Percentiles rank a stretch among this genome's conserved stretches.
Conservation (phyloP, 2,113 vertebrate species). For the Asarcornis scutulata region DNA sequence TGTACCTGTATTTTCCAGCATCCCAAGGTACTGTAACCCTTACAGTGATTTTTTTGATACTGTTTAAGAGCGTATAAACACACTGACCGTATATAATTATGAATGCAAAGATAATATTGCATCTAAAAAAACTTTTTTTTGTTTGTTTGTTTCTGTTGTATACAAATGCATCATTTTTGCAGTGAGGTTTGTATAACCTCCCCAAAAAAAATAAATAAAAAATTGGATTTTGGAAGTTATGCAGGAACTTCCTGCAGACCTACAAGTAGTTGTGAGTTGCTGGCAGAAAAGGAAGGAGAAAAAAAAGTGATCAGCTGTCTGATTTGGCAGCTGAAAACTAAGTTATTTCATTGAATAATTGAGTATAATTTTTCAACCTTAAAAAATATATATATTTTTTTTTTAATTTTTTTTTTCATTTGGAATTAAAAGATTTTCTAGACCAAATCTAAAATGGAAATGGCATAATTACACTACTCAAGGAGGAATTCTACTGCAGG, state of each 20-base stretch:
- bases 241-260: neutral
- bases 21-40: neutral
- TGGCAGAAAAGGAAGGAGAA: neutral
- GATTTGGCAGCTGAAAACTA: neutral
- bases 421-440: neutral
- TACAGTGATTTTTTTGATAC: neutral
- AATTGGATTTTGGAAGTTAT: neutral
- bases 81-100: rapidly evolving
- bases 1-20: neutral
- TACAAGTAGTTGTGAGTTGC: neutral
- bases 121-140: neutral
- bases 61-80: neutral
- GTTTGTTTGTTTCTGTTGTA: neutral
- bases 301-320: neutral
- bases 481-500: neutral
- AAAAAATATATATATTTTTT: neutral
- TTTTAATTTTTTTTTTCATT: neutral
- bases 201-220: neutral
- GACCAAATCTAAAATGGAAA: neutral
- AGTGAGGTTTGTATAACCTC: neutral
- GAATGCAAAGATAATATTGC: neutral
- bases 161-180: neutral
- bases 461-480: neutral
- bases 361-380: neutral
- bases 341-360: neutral